Percentiles rank a stretch among this genome's conserved stretches.
Conservation (phyloP, 2,797 vertebrate genomes). For the Lagodon rhomboides region DNA sequence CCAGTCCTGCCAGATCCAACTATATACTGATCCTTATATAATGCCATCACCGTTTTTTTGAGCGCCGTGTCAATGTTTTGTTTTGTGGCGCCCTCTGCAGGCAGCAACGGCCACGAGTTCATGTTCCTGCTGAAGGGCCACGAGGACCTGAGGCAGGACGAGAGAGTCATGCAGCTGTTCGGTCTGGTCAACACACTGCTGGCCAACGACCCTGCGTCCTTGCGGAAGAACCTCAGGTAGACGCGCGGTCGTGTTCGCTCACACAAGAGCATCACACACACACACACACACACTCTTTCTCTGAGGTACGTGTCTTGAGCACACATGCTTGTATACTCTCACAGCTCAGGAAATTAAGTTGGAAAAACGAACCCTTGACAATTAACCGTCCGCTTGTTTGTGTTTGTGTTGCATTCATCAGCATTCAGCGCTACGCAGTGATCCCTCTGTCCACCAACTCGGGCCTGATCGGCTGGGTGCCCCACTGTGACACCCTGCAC, state of each 20-base stretch:
- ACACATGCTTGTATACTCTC: background rate
- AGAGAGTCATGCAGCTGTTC: constrained; percentile 99
- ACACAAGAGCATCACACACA: background rate
- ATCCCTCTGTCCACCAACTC: constrained; percentile 99
- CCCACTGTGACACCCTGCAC: constrained; percentile 97
- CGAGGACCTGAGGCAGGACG: constrained; percentile 97
- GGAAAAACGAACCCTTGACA: background rate
- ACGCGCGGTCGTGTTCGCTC: background rate
- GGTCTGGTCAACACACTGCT: constrained; percentile 97
- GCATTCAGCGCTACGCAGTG: constrained; percentile 98
- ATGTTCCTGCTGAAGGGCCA: constrained; percentile 99
- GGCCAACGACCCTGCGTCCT: constrained; percentile 97
- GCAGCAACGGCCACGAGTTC: constrained; percentile 98
- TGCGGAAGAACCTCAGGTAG: constrained; percentile 98
- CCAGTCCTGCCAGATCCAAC: constrained; percentile 19
- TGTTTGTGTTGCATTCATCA: constrained; percentile 63
- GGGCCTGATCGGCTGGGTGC: constrained; percentile 99
- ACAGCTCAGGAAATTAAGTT: background rate
- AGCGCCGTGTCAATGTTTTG: constrained; percentile 27
- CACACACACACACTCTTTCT: background rate
- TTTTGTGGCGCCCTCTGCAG: constrained; percentile 82
- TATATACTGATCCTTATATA: constrained; percentile 17
- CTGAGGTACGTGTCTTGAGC: background rate
- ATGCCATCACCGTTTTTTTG: background rate
- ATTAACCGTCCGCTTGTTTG: constrained; percentile 15